Evolutionary conservation across 2,113 vertebrate species (phyloP).

Genomic region (Upupa epops): DNA sequence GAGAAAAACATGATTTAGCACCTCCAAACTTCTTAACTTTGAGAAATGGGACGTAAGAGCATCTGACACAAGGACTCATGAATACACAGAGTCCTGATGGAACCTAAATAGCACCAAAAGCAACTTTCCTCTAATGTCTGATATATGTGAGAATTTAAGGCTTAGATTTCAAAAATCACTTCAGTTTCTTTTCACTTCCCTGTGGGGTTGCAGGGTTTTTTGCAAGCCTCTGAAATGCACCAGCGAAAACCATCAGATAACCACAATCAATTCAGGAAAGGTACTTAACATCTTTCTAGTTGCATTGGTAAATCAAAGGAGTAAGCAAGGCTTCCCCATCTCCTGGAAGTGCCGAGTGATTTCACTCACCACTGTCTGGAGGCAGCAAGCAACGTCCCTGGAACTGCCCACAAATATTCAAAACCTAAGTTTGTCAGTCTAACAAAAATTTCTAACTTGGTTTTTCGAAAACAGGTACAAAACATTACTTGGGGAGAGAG

Average conservation of each 20-base stretch:
- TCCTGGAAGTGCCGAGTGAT: rapidly evolving
- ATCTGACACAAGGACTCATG: not conserved
- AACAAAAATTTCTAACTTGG: not conserved
- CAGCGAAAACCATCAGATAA: not conserved
- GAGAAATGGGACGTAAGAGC: not conserved
- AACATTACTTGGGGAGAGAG: not conserved
- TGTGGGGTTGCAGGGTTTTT: not conserved
- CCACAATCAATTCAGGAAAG: not conserved
- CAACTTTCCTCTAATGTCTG: not conserved
- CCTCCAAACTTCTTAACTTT: not conserved
- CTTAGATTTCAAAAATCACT: not conserved
- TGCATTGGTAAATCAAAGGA: not conserved
- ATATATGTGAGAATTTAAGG: not conserved
- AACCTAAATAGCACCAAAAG: not conserved
- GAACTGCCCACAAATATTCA: not conserved
- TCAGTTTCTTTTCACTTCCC: not conserved
- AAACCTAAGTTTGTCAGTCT: not conserved
- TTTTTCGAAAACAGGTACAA: not conserved
- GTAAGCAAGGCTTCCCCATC: not conserved
- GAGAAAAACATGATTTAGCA: not conserved
- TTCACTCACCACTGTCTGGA: not conserved
- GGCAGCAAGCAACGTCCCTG: not conserved
- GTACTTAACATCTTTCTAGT: not conserved
- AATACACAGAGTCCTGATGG: not conserved
- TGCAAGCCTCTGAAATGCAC: not conserved